These are phyloP conservation scores for Atherix ibis DNA, from an alignment of 2,888 invertebrate genomes.

Conservation along the genomic window DNA sequence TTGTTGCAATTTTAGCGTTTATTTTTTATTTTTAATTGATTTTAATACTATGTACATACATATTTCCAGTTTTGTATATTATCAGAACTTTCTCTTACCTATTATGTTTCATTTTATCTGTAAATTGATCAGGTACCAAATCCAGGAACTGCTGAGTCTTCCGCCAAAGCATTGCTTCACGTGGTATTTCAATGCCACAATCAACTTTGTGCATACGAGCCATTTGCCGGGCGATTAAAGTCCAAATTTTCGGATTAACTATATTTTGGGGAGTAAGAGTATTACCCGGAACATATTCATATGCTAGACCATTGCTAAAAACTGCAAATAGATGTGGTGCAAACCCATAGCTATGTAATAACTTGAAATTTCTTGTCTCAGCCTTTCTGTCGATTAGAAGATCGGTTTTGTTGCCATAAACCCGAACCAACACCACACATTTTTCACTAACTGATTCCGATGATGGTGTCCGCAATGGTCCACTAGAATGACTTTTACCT, in stretches of 20 bases:
- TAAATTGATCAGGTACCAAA: constrained; percentile 55
- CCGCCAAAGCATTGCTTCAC: constrained; percentile 56
- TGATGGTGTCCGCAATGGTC: neutral
- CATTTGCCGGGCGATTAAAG: constrained; percentile 64
- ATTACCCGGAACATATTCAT: constrained; percentile 71
- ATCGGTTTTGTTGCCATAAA: constrained; percentile 90
- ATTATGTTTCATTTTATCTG: constrained; percentile 47
- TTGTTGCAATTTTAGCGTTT: no score
- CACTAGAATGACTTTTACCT: neutral
- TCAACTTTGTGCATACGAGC: constrained; percentile 62
- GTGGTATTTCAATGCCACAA: constrained; percentile 22
- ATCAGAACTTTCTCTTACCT: constrained; percentile 39
- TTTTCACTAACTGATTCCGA: neutral
- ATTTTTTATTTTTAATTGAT: no score
- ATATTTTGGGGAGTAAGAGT: constrained; percentile 54
- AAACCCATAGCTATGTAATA: constrained; percentile 55
- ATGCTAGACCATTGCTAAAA: constrained; percentile 87
- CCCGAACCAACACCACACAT: constrained; percentile 67
- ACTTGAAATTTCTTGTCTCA: constrained; percentile 49
- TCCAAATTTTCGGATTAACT: constrained; percentile 47
- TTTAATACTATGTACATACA: no score
- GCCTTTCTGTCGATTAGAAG: constrained; percentile 75
- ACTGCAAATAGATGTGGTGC: constrained; percentile 79
- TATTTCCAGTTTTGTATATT: no score
- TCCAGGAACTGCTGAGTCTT: constrained; percentile 58